These are phyloP conservation scores for Rhaphigaster nebulosa DNA, from an alignment of 2,888 invertebrate genomes.

Conservation along the genomic window DNA sequence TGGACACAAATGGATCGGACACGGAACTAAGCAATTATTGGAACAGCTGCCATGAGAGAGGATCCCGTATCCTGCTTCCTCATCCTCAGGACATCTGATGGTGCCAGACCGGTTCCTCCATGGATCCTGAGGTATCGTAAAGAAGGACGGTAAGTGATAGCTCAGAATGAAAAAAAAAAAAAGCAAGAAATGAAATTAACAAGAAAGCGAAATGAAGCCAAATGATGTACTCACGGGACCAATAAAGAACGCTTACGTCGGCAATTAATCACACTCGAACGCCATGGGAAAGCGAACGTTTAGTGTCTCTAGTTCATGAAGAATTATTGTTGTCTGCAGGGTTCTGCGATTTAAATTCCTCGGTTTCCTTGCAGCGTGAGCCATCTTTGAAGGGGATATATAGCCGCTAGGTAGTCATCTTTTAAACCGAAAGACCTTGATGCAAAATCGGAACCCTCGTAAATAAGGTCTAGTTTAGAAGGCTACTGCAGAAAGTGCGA, in stretches of 20 bases:
- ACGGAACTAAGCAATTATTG: constrained; percentile 48
- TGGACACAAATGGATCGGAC: constrained; percentile 37
- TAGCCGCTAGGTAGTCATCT: not conserved
- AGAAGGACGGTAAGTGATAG: not conserved
- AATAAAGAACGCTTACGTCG: not conserved
- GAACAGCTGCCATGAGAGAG: constrained; percentile 35
- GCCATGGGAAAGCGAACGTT: not conserved
- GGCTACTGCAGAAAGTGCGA: constrained; percentile 11
- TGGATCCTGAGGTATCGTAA: not conserved
- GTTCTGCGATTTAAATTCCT: not conserved
- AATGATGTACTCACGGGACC: not conserved
- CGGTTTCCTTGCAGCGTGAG: not conserved
- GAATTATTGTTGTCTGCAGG: not conserved
- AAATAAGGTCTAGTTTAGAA: constrained; percentile 41
- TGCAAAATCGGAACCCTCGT: constrained; percentile 16
- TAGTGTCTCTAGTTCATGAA: not conserved
- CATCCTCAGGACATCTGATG: constrained; percentile 6
- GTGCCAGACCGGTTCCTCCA: not conserved
- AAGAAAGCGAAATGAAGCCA: not conserved
- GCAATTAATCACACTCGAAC: constrained; percentile 10
- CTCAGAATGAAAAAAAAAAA: not conserved
- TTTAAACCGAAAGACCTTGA: constrained; percentile 10
- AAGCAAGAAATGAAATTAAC: too few species aligned
- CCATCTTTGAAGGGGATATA: constrained; percentile 8
- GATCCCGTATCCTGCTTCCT: not conserved